Percentiles rank a stretch among this genome's conserved stretches.
phyloP scores from a whole-genome alignment of 1,140 invertebrate species.

The Heliothis subflexa region DNA sequence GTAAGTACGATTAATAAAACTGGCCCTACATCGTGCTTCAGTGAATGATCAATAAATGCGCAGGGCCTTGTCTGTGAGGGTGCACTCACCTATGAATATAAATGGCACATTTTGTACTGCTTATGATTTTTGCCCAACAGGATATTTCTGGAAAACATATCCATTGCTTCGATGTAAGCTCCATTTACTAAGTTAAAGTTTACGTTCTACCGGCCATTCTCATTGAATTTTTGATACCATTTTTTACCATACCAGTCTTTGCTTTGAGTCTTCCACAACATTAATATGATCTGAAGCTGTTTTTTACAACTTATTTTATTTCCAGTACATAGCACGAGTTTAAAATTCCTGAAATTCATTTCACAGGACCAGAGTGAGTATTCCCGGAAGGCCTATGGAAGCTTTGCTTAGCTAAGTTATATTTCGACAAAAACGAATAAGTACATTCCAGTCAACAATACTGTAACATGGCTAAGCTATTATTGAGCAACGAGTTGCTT shows the following conservation, averaged over 20 bases:
- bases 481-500: constrained; percentile 26
- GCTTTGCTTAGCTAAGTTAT: background rate
- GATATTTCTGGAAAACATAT: background rate
- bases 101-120: background rate
- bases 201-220: constrained; percentile 57
- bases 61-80: background rate
- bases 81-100: constrained; percentile 26
- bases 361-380: no score
- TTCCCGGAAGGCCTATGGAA: no score
- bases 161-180: background rate
- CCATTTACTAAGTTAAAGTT: constrained; percentile 37
- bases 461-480: constrained; percentile 13
- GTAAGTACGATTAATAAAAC: background rate
- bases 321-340: no score
- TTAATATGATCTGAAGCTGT: no score
- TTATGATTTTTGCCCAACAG: background rate
- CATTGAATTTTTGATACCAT: constrained; percentile 47
- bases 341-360: no score
- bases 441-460: constrained; percentile 1
- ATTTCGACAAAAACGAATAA: constrained; percentile 16
- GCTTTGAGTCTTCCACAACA: background rate
- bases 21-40: background rate
- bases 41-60: constrained; percentile 15
- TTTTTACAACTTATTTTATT: no score
- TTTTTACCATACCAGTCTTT: no score